Evolutionary conservation across 2,888 invertebrate genomes (phyloP), one percentile per base, ranked within the genome.

Genomic region (Stegophylla sp.): DNA sequence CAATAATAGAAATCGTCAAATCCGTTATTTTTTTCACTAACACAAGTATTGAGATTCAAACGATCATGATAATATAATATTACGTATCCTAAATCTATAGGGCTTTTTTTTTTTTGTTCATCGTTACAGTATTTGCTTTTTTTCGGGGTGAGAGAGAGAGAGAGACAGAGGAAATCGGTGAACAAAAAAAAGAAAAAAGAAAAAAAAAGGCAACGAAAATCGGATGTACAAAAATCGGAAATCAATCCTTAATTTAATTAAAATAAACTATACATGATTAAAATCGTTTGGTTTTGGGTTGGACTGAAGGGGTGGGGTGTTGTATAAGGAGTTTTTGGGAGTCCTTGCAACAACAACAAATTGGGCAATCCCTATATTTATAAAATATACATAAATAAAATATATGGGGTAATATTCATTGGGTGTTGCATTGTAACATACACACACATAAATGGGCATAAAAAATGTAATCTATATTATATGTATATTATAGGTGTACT

Each of bases 1-100:
- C 23, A 3, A 59, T 17, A 5, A 59, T 59, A 71, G 56, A 10
- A 61, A 59, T 61, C 23, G 23, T 61, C 26, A 45, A 45, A 23
- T 73, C 34, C 69, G n/a, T 71, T 41, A 64, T 74, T 48, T 63
- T 63, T 48, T 28, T 48, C 43, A 59, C 67, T 59, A 77, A 77
- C 56, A 67, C 28, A 73, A 7, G 26, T 67, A 43, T 67, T 51
- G 67, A 77, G 77, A 77, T 77, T 77, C 77, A 69, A 77, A 67
- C 43, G 45, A 77, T 28, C n/a, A 45, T 61, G 59, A n/a, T 43
- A 59, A 61, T 45, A 73, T 61, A 72, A 34, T 41, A 59, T 23
- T 34, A 41, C 41, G 10, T 56, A 56, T 53, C 23, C 51, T 53
- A 53, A 34, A 64, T 53, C 53, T 76, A 66, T 20, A 41, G 13